A percentile compares a stretch with the other conserved stretches of the same genome.
Evolutionary conservation across 2,888 invertebrate species (phyloP).

Genomic region (Ectobius pallidus): DNA sequence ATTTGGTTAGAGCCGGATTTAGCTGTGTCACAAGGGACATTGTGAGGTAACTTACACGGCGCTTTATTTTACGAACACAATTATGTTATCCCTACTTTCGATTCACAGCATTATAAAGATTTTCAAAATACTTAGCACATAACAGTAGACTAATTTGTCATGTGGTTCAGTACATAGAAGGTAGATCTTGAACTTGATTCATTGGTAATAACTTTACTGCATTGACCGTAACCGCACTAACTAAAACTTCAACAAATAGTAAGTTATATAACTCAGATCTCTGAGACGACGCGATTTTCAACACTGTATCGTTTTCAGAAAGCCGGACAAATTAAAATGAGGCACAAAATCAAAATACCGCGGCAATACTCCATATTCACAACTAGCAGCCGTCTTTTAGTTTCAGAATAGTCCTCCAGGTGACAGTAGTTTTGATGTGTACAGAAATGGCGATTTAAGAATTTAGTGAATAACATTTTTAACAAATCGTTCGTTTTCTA

Average conservation of each 20-base stretch:
- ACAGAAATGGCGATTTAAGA: background rate
- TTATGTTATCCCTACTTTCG: no score
- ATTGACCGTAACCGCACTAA: no score
- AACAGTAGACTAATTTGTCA: conserved; percentile 24
- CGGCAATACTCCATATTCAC: conserved; percentile 19
- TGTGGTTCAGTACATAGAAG: background rate
- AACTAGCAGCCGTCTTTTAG: conserved; percentile 19
- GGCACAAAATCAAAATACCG: conserved; percentile 26
- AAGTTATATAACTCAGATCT: no score
- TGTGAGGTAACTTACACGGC: no score
- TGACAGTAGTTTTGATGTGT: conserved; percentile 12
- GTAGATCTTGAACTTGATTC: background rate
- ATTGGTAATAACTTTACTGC: background rate
- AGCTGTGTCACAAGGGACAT: conserved; percentile 61
- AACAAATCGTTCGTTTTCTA: background rate
- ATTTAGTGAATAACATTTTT: background rate
- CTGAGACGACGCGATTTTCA: background rate
- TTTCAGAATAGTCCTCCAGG: conserved; percentile 1
- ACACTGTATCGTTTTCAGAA: background rate
- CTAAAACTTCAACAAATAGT: no score
- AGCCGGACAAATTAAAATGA: background rate
- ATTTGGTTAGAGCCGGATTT: conserved; percentile 61
- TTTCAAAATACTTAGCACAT: no score
- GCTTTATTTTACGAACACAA: no score
- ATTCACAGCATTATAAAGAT: no score